Evolutionary conservation across 2,888 invertebrate genomes (phyloP).

Genomic region (Eupithecia insigniata): DNA sequence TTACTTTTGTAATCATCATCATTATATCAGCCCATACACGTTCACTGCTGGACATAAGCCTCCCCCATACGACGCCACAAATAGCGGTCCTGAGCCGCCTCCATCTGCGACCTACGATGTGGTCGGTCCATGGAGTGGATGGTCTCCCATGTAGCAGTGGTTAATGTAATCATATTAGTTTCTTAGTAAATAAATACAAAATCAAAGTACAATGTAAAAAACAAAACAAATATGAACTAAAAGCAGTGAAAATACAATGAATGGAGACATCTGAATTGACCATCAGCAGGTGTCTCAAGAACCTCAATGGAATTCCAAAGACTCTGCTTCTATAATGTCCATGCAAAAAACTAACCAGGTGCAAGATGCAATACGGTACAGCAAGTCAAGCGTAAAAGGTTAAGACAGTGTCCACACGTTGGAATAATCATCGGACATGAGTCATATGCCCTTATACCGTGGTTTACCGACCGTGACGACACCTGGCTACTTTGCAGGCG

Average conservation of each 20-base stretch:
- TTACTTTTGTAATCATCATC: no score
- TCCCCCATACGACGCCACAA: no score
- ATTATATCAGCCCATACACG: no score
- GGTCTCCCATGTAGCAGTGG: no score
- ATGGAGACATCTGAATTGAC: background rate
- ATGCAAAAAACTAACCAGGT: constrained; percentile 29
- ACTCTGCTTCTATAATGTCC: background rate
- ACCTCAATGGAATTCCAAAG: background rate
- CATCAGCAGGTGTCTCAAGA: background rate
- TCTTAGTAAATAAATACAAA: no score
- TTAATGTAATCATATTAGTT: no score
- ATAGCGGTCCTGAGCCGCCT: no score
- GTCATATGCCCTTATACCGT: constrained; percentile 62
- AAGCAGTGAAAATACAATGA: background rate
- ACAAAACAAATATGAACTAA: background rate
- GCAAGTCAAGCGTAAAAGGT: constrained; percentile 54
- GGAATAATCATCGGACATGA: constrained; percentile 65
- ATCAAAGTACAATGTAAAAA: no score
- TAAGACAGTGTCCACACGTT: constrained; percentile 70
- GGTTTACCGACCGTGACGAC: constrained; percentile 70
- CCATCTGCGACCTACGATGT: no score
- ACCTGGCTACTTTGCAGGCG: constrained; percentile 63
- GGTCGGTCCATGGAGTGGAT: no score
- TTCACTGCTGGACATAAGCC: no score
- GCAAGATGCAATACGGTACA: constrained; percentile 25